phyloP scores from a whole-genome alignment of 2,888 invertebrate species.

The Amorpha juglandis region DNA sequence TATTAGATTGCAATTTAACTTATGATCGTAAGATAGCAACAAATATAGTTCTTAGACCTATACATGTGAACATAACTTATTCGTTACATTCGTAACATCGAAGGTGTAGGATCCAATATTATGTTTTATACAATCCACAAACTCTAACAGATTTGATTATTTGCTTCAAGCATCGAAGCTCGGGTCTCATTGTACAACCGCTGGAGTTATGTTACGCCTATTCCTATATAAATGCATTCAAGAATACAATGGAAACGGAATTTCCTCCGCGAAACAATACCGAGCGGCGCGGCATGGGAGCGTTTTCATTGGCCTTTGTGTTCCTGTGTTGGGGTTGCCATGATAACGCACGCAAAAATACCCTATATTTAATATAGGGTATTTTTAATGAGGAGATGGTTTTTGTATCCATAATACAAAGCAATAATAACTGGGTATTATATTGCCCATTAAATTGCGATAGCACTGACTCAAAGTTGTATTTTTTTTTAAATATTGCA shows the following conservation, averaged over 20 bases:
- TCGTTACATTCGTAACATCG: no score
- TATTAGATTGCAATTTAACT: no score
- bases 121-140: neutral
- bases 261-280: slow-evolving; percentile 63
- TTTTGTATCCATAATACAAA: no score
- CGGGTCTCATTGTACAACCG: neutral
- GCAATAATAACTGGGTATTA: no score
- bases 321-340: slow-evolving; percentile 2
- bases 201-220: slow-evolving; percentile 29
- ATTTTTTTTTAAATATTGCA: no score
- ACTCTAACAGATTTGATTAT: neutral
- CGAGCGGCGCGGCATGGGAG: slow-evolving; percentile 53
- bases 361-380: neutral
- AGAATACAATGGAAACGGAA: slow-evolving; percentile 62
- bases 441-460: no score
- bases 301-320: slow-evolving; percentile 65
- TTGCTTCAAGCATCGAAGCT: neutral
- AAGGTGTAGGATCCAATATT: neutral
- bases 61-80: no score
- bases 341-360: neutral
- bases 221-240: slow-evolving; percentile 47
- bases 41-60: no score
- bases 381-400: neutral
- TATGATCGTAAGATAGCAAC: no score
- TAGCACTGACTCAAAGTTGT: no score